Evolutionary conservation across 2,888 invertebrate species (phyloP).

Genomic region (Drosophila fungiperda): DNA sequence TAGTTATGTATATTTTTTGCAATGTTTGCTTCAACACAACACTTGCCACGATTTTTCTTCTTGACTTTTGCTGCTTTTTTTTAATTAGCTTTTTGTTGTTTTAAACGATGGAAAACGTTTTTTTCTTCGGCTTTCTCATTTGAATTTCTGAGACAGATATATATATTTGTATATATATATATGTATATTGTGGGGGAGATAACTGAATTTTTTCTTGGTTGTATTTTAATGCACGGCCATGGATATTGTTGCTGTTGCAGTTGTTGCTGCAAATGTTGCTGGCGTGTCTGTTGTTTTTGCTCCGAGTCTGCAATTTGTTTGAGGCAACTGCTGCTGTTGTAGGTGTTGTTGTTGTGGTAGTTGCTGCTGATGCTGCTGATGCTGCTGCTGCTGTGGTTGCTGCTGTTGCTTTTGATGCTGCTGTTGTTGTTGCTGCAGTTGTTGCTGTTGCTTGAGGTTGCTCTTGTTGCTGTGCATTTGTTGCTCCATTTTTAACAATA

Average conservation of each 20-base stretch:
- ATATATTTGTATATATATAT: not conserved
- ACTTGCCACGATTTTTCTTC: conserved; percentile 45
- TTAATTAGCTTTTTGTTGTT: conserved; percentile 40
- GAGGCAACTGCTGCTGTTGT: conserved; percentile 19
- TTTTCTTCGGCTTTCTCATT: conserved; percentile 78
- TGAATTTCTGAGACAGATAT: conserved; percentile 46
- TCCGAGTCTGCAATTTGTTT: conserved; percentile 18
- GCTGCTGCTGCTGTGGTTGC: conserved; percentile 22
- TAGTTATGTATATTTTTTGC: conserved; percentile 24
- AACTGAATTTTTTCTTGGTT: not conserved
- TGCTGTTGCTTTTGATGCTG: conserved; percentile 26
- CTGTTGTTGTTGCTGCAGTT: conserved; percentile 33
- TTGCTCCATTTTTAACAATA: conserved; percentile 53
- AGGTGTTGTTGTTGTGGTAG: conserved; percentile 23
- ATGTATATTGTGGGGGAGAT: not conserved
- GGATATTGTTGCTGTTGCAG: conserved; percentile 33
- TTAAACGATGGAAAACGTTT: conserved; percentile 63
- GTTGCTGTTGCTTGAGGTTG: conserved; percentile 38
- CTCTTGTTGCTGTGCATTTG: conserved; percentile 46
- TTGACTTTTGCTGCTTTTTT: conserved; percentile 20
- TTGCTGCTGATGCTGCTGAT: conserved; percentile 18
- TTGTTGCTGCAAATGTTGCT: conserved; percentile 29
- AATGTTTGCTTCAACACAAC: conserved; percentile 36
- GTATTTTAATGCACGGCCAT: conserved; percentile 40
- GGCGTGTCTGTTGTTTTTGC: conserved; percentile 19